Evolutionary conservation across 1,140 invertebrate genomes (phyloP).

Genomic region (Lepidurus apus): DNA sequence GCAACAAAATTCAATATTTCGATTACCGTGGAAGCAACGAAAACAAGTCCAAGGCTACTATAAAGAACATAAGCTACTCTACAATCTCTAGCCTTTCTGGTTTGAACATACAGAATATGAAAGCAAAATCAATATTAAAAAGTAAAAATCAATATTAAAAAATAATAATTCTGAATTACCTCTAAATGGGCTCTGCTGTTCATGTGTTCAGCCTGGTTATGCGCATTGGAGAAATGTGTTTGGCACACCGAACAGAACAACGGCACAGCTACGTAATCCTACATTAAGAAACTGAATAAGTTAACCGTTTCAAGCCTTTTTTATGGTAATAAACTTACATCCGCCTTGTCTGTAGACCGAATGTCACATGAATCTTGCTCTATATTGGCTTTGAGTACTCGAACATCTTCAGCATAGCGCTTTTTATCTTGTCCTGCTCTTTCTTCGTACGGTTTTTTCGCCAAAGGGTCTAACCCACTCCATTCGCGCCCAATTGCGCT

Average conservation of each 20-base stretch:
- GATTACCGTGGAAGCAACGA: too few species aligned
- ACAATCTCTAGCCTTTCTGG: too few species aligned
- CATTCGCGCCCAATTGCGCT: conserved; percentile 4
- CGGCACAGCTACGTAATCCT: neutral
- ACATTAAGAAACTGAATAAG: neutral
- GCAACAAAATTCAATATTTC: too few species aligned
- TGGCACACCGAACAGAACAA: neutral
- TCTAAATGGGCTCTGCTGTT: neutral
- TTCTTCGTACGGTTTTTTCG: conserved; percentile 10
- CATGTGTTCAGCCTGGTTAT: neutral
- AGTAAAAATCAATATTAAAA: neutral
- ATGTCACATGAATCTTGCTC: neutral
- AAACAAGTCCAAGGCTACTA: too few species aligned
- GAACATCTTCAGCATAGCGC: neutral
- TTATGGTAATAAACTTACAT: neutral
- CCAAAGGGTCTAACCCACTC: neutral
- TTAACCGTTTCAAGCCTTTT: too few species aligned
- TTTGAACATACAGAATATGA: too few species aligned
- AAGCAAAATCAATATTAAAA: neutral
- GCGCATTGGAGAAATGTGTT: neutral
- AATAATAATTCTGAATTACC: neutral
- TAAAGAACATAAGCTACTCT: too few species aligned
- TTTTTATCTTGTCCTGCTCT: neutral
- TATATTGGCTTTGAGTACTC: neutral
- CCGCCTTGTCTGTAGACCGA: neutral